phyloP scores from a whole-genome alignment of 1,140 invertebrate genomes.

The Andrena cerasifolii region DNA sequence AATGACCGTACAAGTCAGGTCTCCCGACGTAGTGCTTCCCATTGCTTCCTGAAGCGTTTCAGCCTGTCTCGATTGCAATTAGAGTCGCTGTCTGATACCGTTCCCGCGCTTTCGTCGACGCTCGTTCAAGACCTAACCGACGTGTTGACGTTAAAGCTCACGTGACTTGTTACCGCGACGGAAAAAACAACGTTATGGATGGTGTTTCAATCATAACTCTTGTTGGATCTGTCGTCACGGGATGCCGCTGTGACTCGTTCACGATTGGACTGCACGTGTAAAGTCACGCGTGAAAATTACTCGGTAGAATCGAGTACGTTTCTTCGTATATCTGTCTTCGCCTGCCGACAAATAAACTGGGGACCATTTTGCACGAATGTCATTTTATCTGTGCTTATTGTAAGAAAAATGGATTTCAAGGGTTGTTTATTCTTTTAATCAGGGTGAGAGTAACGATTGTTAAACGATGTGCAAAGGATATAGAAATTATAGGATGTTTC shows the following conservation, averaged over 20 bases:
- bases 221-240: constrained; percentile 35
- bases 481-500: no score
- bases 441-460: no score
- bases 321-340: neutral
- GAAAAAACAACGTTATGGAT: constrained; percentile 49
- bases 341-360: neutral
- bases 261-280: neutral
- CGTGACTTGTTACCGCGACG: neutral
- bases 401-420: no score
- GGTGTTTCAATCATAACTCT: constrained; percentile 51
- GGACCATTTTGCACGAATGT: neutral
- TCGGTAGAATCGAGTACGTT: neutral
- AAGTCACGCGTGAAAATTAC: neutral
- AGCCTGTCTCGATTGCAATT: constrained; percentile 8
- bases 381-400: no score
- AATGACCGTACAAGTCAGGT: constrained; percentile 24
- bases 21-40: constrained; percentile 24
- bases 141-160: constrained; percentile 27
- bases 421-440: no score
- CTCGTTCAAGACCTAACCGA: neutral
- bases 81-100: constrained; percentile 4
- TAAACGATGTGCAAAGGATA: no score
- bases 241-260: neutral
- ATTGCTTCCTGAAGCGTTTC: constrained; percentile 28
- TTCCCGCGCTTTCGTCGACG: constrained; percentile 52